Base-by-base conservation (phyloP, 1,140 invertebrate species). In the Leptinotarsa texana region DNA sequence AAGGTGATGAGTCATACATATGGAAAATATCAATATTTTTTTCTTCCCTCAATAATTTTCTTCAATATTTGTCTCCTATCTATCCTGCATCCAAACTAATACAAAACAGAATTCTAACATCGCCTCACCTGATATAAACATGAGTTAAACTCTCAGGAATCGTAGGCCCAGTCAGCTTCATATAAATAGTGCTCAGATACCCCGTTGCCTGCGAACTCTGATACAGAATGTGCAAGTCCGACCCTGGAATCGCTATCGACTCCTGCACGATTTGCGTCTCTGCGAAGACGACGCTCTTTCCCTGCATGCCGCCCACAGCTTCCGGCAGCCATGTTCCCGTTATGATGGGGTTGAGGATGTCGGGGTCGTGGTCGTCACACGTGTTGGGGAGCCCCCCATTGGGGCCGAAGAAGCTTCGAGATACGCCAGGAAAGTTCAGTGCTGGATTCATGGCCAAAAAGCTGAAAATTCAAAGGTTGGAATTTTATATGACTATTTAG, bases 201-300 rank as follows among this genome's bases (percentile, higher is more conserved):
- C 96, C 96, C 4, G 94, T 91, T 1, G 95, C 92, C 86, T 96
- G 94, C 74, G 93, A 96, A 77, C 95, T 97, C 81, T 96, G 94
- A 85, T 98, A 98, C 78, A 97, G 93, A 74, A 99, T 88, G 82
- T 97, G 94, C 3, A 98, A 89, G 77, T 94, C 92, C 2, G 96
- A 95, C 33, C 96, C 96, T 4, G 97, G 96, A 77, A 99, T 96
- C 15, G 92, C 89, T 74, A 98, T 93, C 74, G 94, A 95, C 87
- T 99, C 96, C 86, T 98, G 96, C 1, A 98, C 90, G 80, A 98
- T 97, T 90, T 96, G 95, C 65, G 93, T 95, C 87, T 97, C 95
- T 17, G 93, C 93, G 83, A 96, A 95, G 73, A 96, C 92, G 47
- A 94, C 89, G 80, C 93, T 93, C 75, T 92, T 91, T 66, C 94